phyloP scores from a whole-genome alignment of 2,888 invertebrate species.

The Griposia aprilina region DNA sequence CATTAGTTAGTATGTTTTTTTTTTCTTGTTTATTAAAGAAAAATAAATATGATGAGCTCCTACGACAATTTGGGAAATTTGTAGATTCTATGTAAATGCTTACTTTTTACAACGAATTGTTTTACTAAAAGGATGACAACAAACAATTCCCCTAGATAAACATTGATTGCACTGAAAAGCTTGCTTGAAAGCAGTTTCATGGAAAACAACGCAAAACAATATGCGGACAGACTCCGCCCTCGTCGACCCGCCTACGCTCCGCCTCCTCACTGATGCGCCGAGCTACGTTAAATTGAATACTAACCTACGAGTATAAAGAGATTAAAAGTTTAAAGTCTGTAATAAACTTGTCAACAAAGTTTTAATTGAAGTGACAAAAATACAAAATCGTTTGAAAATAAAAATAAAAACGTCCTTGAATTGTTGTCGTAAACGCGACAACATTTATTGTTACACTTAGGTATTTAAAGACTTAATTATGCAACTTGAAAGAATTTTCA shows the following conservation, averaged over 20 bases:
- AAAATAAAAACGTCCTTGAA: not conserved
- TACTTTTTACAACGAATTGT: not conserved
- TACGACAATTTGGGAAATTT: not conserved
- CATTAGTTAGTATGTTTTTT: no score
- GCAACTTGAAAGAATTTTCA: not conserved
- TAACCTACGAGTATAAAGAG: not conserved
- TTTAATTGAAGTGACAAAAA: not conserved
- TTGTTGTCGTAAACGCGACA: not conserved
- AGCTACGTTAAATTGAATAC: constrained; percentile 4
- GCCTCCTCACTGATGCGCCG: not conserved
- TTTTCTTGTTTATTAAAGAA: not conserved
- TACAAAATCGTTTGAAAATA: not conserved
- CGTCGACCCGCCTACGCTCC: constrained; percentile 13
- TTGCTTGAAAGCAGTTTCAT: not conserved
- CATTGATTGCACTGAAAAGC: constrained; percentile 5
- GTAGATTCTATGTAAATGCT: not conserved
- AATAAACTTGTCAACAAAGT: not conserved
- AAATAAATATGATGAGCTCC: not conserved
- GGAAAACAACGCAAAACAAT: not conserved
- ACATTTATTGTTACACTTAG: constrained; percentile 2
- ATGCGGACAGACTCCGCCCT: constrained; percentile 22
- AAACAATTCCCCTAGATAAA: not conserved
- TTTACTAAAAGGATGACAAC: constrained; percentile 3
- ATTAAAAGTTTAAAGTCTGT: not conserved
- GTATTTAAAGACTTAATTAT: not conserved